Conservation (phyloP, 2,797 vertebrate species). For the Scarus forsteni region DNA sequence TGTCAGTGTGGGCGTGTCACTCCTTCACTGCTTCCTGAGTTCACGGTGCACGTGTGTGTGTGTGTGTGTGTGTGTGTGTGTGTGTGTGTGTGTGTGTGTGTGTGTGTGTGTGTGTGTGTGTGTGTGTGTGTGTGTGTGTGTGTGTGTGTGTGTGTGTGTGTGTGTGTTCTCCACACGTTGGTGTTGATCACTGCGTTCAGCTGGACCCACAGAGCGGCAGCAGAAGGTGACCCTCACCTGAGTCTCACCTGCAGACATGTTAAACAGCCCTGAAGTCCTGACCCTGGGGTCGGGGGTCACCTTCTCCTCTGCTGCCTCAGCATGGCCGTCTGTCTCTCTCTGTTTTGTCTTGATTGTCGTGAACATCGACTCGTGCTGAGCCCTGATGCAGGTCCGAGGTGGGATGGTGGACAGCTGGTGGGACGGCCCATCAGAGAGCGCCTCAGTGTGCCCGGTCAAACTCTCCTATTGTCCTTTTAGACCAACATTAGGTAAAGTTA, state of each 20-base stretch:
- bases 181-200: constrained; percentile 42
- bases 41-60: constrained; percentile 59
- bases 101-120: too few relatives aligned
- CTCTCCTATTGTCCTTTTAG: too few relatives aligned
- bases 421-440: too few relatives aligned
- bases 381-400: too few relatives aligned
- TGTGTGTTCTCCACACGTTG: constrained; percentile 38
- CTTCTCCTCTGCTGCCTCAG: constrained; percentile 58
- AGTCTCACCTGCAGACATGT: constrained; percentile 1
- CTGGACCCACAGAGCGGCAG: constrained; percentile 23
- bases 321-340: constrained; percentile 52
- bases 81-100: too few relatives aligned
- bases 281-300: constrained; percentile 47
- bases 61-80: too few relatives aligned
- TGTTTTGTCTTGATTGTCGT: not conserved
- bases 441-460: too few relatives aligned
- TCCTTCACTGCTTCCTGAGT: constrained; percentile 60
- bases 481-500: too few relatives aligned
- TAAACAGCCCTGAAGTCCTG: not conserved
- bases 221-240: constrained; percentile 59
- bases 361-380: not conserved
- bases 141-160: constrained; percentile 30
- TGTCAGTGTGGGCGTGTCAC: constrained; percentile 28
- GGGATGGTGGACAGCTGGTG: too few relatives aligned
- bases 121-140: too few relatives aligned